Evolutionary conservation across 2,113 vertebrate genomes (phyloP).

Genomic region (Spizaetus ornatus): DNA sequence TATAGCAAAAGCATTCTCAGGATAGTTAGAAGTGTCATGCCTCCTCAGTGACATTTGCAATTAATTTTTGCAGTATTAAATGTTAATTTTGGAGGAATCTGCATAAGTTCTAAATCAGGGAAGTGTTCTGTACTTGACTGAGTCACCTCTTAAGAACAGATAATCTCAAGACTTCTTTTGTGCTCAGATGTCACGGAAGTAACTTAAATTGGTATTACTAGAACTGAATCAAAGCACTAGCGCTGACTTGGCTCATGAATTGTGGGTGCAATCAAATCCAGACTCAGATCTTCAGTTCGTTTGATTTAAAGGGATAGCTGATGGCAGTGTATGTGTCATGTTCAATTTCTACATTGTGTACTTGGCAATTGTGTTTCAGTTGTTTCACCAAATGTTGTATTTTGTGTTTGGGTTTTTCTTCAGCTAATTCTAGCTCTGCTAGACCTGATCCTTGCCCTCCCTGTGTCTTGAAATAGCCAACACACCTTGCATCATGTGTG

Average conservation of each 20-base stretch:
- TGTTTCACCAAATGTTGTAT: neutral
- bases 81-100: neutral
- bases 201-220: neutral
- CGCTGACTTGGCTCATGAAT: neutral
- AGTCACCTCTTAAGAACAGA: neutral
- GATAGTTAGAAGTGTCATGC: neutral
- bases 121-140: neutral
- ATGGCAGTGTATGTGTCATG: neutral
- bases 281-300: neutral
- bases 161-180: neutral
- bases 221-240: neutral
- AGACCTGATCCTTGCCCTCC: neutral
- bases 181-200: neutral
- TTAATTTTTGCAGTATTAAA: neutral
- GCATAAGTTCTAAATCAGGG: neutral
- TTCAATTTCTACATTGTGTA: neutral
- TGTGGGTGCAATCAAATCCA: neutral
- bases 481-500: neutral
- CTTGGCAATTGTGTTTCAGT: neutral
- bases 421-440: neutral
- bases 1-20: neutral
- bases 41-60: neutral
- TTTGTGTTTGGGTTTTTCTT: neutral
- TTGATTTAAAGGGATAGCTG: neutral
- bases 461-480: neutral